Evolutionary conservation across 2,888 invertebrate genomes (phyloP).

Genomic region (Callimorpha dominula): DNA sequence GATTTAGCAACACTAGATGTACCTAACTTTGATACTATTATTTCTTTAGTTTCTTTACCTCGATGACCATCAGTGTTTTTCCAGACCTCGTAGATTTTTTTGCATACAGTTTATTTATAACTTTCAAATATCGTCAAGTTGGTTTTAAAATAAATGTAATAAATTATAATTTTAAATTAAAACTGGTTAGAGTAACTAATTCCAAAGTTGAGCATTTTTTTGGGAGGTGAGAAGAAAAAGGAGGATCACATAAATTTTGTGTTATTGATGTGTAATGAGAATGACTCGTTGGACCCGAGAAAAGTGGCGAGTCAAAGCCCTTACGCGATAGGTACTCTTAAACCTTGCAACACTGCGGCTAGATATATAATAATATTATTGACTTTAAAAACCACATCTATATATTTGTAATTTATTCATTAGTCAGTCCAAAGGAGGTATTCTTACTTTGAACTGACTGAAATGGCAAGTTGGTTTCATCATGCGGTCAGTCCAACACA

Average conservation of each 20-base stretch:
- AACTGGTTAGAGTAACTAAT: background rate
- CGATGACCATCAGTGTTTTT: background rate
- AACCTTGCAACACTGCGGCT: background rate
- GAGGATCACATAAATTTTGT: too few species aligned
- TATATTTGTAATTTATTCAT: background rate
- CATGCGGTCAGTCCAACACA: background rate
- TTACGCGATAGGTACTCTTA: background rate
- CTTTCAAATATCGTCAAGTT: background rate
- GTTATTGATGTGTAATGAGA: too few species aligned
- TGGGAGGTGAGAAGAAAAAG: too few species aligned
- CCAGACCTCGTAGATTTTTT: background rate
- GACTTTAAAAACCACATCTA: background rate
- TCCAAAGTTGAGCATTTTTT: background rate
- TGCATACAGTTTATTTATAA: background rate
- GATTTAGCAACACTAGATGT: background rate
- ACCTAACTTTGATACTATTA: background rate
- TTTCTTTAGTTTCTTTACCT: background rate
- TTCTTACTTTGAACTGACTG: background rate
- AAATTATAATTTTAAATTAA: background rate
- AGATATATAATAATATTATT: too few species aligned
- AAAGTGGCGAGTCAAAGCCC: background rate
- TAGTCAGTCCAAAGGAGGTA: too few species aligned
- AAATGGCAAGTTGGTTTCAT: background rate
- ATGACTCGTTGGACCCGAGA: background rate
- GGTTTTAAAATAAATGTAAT: background rate